A percentile compares a stretch with the other conserved stretches of the same genome.
phyloP scores from a whole-genome alignment of 2,888 invertebrate genomes.

The Cecidostiba fungosa region DNA sequence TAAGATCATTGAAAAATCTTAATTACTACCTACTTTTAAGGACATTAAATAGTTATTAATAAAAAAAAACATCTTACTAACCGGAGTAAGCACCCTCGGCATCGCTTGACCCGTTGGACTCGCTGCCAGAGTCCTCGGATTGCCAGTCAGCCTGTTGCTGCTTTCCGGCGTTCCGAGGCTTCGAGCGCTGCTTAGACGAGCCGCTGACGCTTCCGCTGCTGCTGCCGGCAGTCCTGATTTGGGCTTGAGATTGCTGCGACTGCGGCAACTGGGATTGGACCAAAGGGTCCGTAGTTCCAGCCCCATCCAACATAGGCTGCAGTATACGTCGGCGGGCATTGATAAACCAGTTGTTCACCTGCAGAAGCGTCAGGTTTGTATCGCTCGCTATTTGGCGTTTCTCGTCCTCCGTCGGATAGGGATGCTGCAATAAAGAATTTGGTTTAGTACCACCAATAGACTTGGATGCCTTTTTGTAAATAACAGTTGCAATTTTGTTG shows the following conservation, averaged over 20 bases:
- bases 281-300: conserved; percentile 79
- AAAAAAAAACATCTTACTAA: conserved; percentile 18
- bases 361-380: conserved; percentile 92
- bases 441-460: conserved; percentile 62
- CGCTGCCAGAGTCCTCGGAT: conserved; percentile 78
- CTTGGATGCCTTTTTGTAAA: too few species aligned
- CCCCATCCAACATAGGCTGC: conserved; percentile 94
- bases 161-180: conserved; percentile 68
- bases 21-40: neutral
- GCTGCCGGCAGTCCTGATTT: conserved; percentile 76
- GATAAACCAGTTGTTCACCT: conserved; percentile 97
- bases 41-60: too few species aligned
- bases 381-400: conserved; percentile 94
- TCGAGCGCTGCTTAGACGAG: conserved; percentile 68
- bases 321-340: conserved; percentile 95
- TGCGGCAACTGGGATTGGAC: conserved; percentile 64
- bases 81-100: conserved; percentile 68
- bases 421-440: conserved; percentile 85
- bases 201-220: conserved; percentile 69
- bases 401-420: conserved; percentile 97
- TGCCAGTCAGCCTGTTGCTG: conserved; percentile 75
- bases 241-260: conserved; percentile 72
- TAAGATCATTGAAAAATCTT: neutral
- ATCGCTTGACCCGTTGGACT: conserved; percentile 77
- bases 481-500: too few species aligned